Evolutionary conservation across 1,140 invertebrate species (phyloP).

Genomic region (Heliothis subflexa): DNA sequence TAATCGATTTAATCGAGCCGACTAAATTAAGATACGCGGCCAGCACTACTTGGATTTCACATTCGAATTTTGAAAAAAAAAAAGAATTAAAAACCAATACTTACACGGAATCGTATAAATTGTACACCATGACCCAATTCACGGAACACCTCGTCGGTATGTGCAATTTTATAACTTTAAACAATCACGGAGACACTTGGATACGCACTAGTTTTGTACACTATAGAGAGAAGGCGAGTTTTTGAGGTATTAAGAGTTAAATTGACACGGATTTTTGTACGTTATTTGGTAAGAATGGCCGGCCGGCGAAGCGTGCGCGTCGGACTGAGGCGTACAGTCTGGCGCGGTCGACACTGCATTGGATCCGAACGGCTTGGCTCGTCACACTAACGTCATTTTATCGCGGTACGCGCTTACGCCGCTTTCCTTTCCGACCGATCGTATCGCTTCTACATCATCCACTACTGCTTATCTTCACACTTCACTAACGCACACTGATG

Average conservation of each 20-base stretch:
- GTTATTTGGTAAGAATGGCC: slow-evolving; percentile 42
- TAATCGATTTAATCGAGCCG: slow-evolving; percentile 38
- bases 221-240: not conserved
- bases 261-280: slow-evolving; percentile 42
- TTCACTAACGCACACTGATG: not conserved
- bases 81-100: slow-evolving; percentile 45
- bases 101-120: slow-evolving; percentile 52
- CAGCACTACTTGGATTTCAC: slow-evolving; percentile 2
- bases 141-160: slow-evolving; percentile 51
- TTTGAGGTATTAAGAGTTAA: slow-evolving; percentile 11
- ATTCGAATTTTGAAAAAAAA: slow-evolving; percentile 26
- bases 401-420: slow-evolving; percentile 45
- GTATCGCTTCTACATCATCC: slow-evolving; percentile 21
- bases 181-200: slow-evolving; percentile 19
- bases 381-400: slow-evolving; percentile 46
- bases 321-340: slow-evolving; percentile 41
- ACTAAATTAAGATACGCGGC: slow-evolving; percentile 33
- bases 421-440: not conserved
- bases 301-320: slow-evolving; percentile 47
- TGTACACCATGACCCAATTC: slow-evolving; percentile 61
- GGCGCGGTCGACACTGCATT: slow-evolving; percentile 29
- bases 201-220: slow-evolving; percentile 27
- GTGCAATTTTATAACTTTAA: slow-evolving; percentile 49
- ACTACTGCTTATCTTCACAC: not conserved
- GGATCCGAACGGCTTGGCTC: slow-evolving; percentile 34